Evolutionary conservation across 2,797 vertebrate genomes (phyloP), one percentile per base, ranked within the genome.

Genomic region (Danio choprae): DNA sequence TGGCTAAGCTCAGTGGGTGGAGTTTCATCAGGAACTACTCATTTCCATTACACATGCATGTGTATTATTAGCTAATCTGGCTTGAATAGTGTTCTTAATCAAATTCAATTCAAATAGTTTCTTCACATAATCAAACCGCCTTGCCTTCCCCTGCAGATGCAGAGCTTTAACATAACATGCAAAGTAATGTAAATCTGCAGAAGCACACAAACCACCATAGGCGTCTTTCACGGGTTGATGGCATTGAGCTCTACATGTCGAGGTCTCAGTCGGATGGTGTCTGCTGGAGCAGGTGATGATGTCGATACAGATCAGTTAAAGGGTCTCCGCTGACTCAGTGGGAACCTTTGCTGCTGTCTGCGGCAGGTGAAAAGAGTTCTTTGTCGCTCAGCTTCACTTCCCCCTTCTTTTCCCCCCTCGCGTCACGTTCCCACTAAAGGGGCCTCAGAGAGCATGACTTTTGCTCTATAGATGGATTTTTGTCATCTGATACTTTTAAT

Each of bases 401-500:
- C 63, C 64, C 64, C 48, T 69, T 20, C 48, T 74, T 43, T 51
- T 16, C 53, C 48, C 69, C 78, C 16, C n/a, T 68, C 62, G 55
- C 76, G 70, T 79, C 76, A 83, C 70, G 59, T 83, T 83, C 70
- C 70, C 76, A 79, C 68, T 79, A 79, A 83, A 62, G 76, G 81
- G 70, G 62, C 55, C 29, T 60, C 44, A 69, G 64, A 74, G 76
- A 74, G 55, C 70, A 43, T 16, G 73, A 81, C 73, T 83, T 63
- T 55, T 79, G 81, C 64, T 69, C 72, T 79, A 73, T 68, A 67
- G 76, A 74, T 81, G 83, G 79, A 88, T 90, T 89, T 83, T 87
- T 62, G 90, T 86, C 81, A 91, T 29, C 68, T 36, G 88, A 93
- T 92, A 88, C 62, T 36, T 78, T 77, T 92, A 91, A 92, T 89